Evolutionary conservation across 2,113 vertebrate genomes (phyloP).

Genomic region (Butorides virescens): DNA sequence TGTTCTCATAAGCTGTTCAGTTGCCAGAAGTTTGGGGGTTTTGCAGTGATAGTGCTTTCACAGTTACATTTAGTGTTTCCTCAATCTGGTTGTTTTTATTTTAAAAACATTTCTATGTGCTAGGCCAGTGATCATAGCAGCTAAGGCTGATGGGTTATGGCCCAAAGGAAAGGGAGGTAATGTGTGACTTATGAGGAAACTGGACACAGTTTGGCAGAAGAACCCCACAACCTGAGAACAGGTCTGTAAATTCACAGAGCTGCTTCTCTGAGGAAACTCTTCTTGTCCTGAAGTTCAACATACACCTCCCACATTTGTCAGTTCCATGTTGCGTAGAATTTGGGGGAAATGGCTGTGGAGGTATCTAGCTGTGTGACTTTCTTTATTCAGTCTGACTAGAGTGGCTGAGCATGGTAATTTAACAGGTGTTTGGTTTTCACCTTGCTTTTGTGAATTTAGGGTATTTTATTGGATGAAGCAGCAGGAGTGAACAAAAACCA

Average conservation of each 20-base stretch:
- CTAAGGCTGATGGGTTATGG: neutral
- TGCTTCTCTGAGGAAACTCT: neutral
- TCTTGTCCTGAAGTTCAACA: neutral
- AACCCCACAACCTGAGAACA: neutral
- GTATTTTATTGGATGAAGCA: conserved; percentile 92
- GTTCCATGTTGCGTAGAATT: neutral
- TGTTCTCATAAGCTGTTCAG: neutral
- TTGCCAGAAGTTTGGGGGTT: neutral
- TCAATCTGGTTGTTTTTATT: neutral
- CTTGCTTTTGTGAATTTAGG: conserved; percentile 69
- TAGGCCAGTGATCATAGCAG: neutral
- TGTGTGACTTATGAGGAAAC: neutral
- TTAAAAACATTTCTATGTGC: neutral
- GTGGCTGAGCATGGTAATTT: neutral
- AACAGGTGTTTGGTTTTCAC: neutral
- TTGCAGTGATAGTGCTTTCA: neutral
- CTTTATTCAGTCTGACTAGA: neutral
- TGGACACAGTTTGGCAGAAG: neutral
- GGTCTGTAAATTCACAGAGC: neutral
- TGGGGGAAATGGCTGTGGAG: neutral
- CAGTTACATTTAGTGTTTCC: neutral
- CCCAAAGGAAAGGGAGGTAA: neutral
- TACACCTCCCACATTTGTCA: neutral
- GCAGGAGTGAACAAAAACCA: conserved; percentile 89
- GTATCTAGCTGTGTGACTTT: neutral